Base-by-base conservation (phyloP, 2,797 vertebrate species). In the Coluber constrictor region DNA sequence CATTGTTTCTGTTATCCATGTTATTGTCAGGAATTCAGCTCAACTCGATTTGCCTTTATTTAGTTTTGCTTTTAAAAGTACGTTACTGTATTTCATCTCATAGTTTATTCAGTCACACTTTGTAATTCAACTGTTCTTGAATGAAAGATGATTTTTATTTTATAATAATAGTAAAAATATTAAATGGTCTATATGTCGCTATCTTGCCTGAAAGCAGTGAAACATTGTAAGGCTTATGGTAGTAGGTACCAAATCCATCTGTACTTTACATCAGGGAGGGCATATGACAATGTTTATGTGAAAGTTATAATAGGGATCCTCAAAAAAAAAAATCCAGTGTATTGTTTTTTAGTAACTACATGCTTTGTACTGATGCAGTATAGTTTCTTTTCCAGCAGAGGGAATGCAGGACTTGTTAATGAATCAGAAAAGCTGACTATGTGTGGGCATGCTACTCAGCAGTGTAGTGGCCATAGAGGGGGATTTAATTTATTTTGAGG, bases 281-380 rank as follows among this genome's bases (percentile, higher is more conserved):
- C 94, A 95, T 97, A 96, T 95, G 95, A 95, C 94, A 96, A 95
- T 95, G 96, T 95, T 16, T 96, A 95, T 93, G 95, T 94, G 91
- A 92, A 94, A 95, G 95, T 96, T 95, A 95, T 97, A 95, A 96
- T 95, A 96, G 20, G 94, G 95, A 97, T 94, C 92, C 92, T 7
- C 12, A 10, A 66, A 37, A 13, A 63, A 63, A 4, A 95, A 96
- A 94, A 95, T 95, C 94, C 95, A 95, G 91, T 9, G 7, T 93
- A 91, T 95, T 96, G 94, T 96, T 95, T 94, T 96, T 94, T 1
- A 93, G 93, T 92, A 96, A 91, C 61, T 93, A 93, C n/a, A 25
- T 83, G 88, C 90, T 95, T 96, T 93, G 92, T 96, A 32, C 18
- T 27, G 93, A 61, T 95, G 95, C 70, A 0, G 90, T 90, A 92